Evolutionary conservation across 1,140 invertebrate species (phyloP), one percentile per base, ranked within the genome.

Genomic region (Neodiprion fabricii): DNA sequence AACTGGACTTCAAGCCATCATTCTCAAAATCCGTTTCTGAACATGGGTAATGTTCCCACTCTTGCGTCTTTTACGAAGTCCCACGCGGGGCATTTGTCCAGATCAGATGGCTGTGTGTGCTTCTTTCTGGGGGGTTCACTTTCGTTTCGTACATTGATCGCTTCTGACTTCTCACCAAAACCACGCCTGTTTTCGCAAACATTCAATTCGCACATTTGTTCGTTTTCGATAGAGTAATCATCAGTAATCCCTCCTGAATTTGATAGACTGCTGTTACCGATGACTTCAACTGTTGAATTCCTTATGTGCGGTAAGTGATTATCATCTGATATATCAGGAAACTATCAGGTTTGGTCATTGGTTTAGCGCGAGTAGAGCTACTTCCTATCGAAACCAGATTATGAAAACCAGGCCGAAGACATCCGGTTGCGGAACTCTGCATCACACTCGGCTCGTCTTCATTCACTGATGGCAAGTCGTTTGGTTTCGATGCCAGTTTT

Each of bases 401-500:
- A 17, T 17, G 17, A 17, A 17, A 17, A 17, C 17, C 17, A 17
- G 17, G 17, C 17, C 17, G 17, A 17, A 17, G 17, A 17, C 17
- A 17, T 17, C 17, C 17, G 17, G 17, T 17, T 17, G 17, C 17
- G 17, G 17, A 17, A 17, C 17, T 17, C 17, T 17, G 17, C 17
- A 17, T 17, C 17, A 17, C 17, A 17, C 0, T 17, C 17, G 17
- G 17, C 17, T 17, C 17, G 17, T 17, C 17, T 17, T 17, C 17
- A 17, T 17, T 1, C 17, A 53, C 14, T 53, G 50, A 9, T 11
- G 14, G 14, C 11, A 70, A 2, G 40, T 70, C 71, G 9, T n/a
- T 53, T 72, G 23, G 48, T 3, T 10, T 72, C 3, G 71, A 72
- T 21, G 74, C 50, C 48, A 72, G 28, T 48, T 10, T 21, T 23